Evolutionary conservation across 2,888 invertebrate species (phyloP).

Genomic region (Agriotes lineatus): DNA sequence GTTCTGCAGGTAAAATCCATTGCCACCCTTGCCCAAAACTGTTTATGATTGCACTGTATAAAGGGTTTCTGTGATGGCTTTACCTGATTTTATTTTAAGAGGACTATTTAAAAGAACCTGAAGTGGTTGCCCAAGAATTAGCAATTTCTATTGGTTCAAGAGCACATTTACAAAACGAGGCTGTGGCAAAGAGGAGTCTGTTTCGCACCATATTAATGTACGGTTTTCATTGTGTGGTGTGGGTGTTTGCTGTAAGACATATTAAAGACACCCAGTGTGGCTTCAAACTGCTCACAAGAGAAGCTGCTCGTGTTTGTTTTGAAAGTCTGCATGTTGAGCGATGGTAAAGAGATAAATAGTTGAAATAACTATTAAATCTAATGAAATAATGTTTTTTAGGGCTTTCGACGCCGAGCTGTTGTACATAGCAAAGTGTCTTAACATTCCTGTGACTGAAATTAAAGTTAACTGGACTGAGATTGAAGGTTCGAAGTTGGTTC

Average conservation of each 20-base stretch:
- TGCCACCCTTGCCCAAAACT: no score
- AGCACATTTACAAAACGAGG: conserved; percentile 94
- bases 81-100: conserved; percentile 60
- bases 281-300: conserved; percentile 93
- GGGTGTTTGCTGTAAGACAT: conserved; percentile 91
- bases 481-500: conserved; percentile 90
- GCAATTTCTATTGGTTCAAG: conserved; percentile 92
- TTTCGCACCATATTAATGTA: conserved; percentile 94
- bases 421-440: conserved; percentile 88
- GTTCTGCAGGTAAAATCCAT: no score
- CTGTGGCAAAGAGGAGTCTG: conserved; percentile 84
- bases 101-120: conserved; percentile 69
- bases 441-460: conserved; percentile 89
- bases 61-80: no score
- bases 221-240: conserved; percentile 96
- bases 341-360: conserved; percentile 87
- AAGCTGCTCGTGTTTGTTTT: conserved; percentile 85
- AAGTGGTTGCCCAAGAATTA: conserved; percentile 65
- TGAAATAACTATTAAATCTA: no score
- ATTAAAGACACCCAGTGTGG: conserved; percentile 98
- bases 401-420: conserved; percentile 99
- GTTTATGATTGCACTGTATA: no score
- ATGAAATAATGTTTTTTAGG: no score
- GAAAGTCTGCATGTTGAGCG: conserved; percentile 92
- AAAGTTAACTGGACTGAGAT: conserved; percentile 97